Evolutionary conservation across 2,797 vertebrate genomes (phyloP).

Genomic region (Chaenodraco wilsoni): DNA sequence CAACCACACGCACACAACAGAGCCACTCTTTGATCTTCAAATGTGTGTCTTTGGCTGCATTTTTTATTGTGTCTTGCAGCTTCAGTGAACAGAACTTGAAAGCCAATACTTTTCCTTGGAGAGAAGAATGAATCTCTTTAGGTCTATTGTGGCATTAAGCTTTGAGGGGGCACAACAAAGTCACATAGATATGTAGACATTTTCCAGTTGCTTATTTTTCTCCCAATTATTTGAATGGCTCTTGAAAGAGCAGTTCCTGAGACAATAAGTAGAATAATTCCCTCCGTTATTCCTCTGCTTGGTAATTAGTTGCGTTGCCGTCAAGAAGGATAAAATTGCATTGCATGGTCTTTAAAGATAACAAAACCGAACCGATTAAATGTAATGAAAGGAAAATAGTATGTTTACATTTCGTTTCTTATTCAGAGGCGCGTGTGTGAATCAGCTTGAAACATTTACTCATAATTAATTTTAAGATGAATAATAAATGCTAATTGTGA

Average conservation of each 20-base stretch:
- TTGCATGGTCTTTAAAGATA: constrained; percentile 67
- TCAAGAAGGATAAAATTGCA: constrained; percentile 46
- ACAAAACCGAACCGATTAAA: constrained; percentile 45
- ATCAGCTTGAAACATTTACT: constrained; percentile 24
- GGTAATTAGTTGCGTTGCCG: constrained; percentile 59
- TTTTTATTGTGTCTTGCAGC: constrained; percentile 63
- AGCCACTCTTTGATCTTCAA: constrained; percentile 67
- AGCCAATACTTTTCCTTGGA: constrained; percentile 61
- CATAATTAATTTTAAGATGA: constrained; percentile 28
- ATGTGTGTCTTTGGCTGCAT: constrained; percentile 63
- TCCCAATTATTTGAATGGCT: constrained; percentile 61
- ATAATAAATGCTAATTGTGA: constrained; percentile 40
- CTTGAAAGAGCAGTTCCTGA: constrained; percentile 59
- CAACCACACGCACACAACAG: constrained; percentile 43
- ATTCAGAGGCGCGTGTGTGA: constrained; percentile 11
- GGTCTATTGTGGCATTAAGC: constrained; percentile 73
- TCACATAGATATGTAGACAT: constrained; percentile 70
- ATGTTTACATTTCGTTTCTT: constrained; percentile 52
- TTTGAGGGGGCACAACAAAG: constrained; percentile 70
- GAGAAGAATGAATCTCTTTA: constrained; percentile 68
- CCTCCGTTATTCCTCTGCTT: constrained; percentile 40
- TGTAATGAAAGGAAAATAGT: constrained; percentile 31
- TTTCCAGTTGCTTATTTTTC: constrained; percentile 57
- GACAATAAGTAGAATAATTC: constrained; percentile 60
- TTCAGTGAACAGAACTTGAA: constrained; percentile 72